These are phyloP conservation scores for Pogona vitticeps DNA, from an alignment of 2,113 vertebrate species.

Conservation along the genomic window DNA sequence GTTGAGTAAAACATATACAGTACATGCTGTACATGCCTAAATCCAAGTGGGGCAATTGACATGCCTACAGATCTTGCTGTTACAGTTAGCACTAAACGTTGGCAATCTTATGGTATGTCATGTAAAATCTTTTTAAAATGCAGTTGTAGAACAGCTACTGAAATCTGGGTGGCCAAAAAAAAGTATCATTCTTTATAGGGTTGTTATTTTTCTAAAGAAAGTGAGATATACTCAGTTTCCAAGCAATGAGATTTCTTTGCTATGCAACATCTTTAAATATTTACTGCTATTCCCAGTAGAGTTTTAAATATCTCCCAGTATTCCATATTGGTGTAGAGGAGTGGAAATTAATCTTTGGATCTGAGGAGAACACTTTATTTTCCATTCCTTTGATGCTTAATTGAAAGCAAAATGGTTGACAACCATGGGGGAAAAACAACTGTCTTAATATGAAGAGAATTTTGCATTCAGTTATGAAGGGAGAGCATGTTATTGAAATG, in stretches of 20 bases:
- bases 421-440: neutral
- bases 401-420: neutral
- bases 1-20: no score
- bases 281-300: constrained; percentile 5
- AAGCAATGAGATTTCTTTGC: neutral
- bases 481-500: neutral
- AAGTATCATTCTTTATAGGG: neutral
- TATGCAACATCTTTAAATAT: constrained; percentile 13
- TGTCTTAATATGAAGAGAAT: neutral
- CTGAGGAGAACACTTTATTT: constrained; percentile 1
- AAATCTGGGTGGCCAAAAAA: neutral
- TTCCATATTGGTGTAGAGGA: constrained; percentile 6
- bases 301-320: constrained; percentile 8
- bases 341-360: constrained; percentile 19
- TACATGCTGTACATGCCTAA: no score
- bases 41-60: no score
- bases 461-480: neutral
- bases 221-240: neutral
- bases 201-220: neutral
- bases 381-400: constrained; percentile 12
- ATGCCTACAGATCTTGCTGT: no score
- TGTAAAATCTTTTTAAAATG: no score
- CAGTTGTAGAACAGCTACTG: neutral
- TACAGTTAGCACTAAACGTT: no score
- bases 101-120: no score